A percentile compares a stretch with the other conserved stretches of the same genome.
Evolutionary conservation across 2,797 vertebrate genomes (phyloP).

Genomic region (Periparus ater): DNA sequence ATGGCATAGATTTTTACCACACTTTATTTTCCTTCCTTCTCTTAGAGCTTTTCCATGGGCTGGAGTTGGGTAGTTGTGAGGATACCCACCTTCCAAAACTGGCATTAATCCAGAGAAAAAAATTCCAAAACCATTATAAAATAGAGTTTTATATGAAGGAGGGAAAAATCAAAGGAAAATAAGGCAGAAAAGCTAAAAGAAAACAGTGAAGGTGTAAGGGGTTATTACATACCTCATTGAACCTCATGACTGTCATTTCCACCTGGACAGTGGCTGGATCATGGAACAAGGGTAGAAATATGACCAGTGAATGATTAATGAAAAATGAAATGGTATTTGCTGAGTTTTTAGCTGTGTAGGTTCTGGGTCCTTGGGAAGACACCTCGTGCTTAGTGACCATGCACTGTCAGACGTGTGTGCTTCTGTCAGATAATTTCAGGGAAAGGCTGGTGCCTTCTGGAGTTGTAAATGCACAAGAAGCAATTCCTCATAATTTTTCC

Average conservation of each 20-base stretch:
- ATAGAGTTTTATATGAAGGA: neutral
- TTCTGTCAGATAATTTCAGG: neutral
- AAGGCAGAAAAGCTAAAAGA: neutral
- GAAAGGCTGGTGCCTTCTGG: neutral
- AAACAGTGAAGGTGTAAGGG: neutral
- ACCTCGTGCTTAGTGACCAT: neutral
- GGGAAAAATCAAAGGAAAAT: fast-evolving
- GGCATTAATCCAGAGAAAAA: neutral
- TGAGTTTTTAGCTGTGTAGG: neutral
- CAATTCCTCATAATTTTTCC: neutral
- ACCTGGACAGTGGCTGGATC: neutral
- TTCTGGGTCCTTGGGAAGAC: neutral
- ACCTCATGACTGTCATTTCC: neutral
- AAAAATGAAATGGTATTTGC: neutral
- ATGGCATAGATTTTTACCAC: neutral
- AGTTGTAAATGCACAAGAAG: neutral
- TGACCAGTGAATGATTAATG: neutral
- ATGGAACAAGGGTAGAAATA: neutral
- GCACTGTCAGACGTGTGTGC: fast-evolving
- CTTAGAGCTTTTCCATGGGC: neutral
- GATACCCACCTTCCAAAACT: neutral
- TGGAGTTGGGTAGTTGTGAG: neutral
- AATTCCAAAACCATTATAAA: neutral
- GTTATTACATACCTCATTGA: neutral
- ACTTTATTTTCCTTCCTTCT: neutral